Percentiles rank a stretch among this genome's conserved stretches.
phyloP scores from a whole-genome alignment of 2,888 invertebrate species.

The Drosophila demipolita region DNA sequence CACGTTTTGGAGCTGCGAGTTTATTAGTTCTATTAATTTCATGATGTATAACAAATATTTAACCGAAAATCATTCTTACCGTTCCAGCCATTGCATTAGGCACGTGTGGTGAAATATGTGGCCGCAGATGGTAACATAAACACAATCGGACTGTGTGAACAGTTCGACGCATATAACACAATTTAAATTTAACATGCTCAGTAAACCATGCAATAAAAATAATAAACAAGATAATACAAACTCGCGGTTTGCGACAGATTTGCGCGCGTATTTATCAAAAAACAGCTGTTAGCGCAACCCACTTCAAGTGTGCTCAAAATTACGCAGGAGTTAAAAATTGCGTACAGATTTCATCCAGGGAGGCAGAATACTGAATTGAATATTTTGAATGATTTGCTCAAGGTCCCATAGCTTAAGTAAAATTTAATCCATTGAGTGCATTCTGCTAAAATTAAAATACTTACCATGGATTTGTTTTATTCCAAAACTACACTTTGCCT shows the following conservation, averaged over 20 bases:
- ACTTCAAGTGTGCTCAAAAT: slow-evolving; percentile 18
- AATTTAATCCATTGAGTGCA: neutral
- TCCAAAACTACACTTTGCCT: slow-evolving; percentile 40
- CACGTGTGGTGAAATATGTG: slow-evolving; percentile 90
- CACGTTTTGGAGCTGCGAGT: slow-evolving; percentile 88
- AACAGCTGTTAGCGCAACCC: slow-evolving; percentile 32
- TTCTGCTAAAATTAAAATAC: neutral
- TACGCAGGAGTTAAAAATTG: neutral
- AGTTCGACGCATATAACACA: slow-evolving; percentile 91
- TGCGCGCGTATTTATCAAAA: slow-evolving; percentile 42
- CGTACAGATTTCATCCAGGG: neutral
- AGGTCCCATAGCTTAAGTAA: neutral
- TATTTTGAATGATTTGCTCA: neutral
- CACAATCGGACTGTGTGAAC: slow-evolving; percentile 87
- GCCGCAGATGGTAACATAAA: slow-evolving; percentile 89
- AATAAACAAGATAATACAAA: neutral
- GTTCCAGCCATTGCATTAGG: slow-evolving; percentile 89
- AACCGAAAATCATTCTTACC: slow-evolving; percentile 85
- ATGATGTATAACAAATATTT: neutral
- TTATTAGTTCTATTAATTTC: slow-evolving; percentile 7
- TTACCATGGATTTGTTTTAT: slow-evolving; percentile 4
- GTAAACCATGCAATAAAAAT: slow-evolving; percentile 7
- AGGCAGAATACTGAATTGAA: too few species aligned
- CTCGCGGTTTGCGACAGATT: neutral
- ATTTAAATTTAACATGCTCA: slow-evolving; percentile 86